Conservation (phyloP, 2,113 vertebrate species). For the Pheucticus melanocephalus region DNA sequence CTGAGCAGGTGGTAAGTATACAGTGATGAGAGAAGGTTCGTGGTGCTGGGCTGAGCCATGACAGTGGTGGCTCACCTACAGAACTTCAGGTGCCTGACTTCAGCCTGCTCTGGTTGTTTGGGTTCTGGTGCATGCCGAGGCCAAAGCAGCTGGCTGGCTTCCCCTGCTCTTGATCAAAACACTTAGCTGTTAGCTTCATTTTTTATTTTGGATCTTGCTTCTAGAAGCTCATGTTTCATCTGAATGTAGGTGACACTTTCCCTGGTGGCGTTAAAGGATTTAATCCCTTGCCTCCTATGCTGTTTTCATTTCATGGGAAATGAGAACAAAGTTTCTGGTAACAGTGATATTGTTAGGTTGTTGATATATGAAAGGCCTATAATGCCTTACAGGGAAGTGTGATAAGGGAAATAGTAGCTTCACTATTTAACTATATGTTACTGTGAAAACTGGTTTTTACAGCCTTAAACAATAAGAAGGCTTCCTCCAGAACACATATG, state of each 20-base stretch:
- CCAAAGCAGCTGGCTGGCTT: not conserved
- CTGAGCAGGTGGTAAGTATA: constrained; percentile 85
- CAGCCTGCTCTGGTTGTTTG: not conserved
- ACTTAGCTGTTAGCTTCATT: not conserved
- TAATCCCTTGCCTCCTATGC: not conserved
- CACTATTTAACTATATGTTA: not conserved
- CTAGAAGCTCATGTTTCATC: not conserved
- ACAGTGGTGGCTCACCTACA: not conserved
- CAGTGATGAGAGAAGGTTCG: not conserved
- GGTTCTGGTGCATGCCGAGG: not conserved
- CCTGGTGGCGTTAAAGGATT: not conserved
- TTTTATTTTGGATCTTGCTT: not conserved
- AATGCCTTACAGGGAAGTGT: not conserved
- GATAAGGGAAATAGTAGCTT: not conserved
- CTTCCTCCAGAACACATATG: not conserved
- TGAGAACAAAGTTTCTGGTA: not conserved
- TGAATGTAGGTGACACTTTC: not conserved
- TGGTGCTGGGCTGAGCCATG: not conserved
- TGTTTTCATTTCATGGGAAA: not conserved
- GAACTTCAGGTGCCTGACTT: not conserved
- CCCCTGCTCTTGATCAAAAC: not conserved
- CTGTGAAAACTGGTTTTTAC: not conserved
- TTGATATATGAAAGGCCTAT: not conserved
- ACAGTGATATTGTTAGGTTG: not conserved
- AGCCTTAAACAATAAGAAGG: not conserved